Percentiles rank a stretch among this genome's conserved stretches.
Conservation (phyloP, 1,140 invertebrate genomes). For the Oryctes rhinoceros region DNA sequence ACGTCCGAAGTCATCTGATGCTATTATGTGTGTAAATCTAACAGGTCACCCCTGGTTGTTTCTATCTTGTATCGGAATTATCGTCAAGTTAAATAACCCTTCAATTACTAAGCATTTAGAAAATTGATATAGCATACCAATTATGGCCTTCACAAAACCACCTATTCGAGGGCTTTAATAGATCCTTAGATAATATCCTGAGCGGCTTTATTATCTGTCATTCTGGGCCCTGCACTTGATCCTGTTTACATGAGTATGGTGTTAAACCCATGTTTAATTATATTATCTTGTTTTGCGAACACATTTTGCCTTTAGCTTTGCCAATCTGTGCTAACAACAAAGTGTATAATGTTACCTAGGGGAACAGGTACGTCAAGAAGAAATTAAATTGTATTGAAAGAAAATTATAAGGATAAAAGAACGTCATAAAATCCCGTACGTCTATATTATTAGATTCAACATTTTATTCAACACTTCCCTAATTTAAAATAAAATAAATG, state of each 20-base stretch:
- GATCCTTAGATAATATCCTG: not conserved
- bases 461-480: too few relatives aligned
- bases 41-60: not conserved
- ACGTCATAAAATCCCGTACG: too few relatives aligned
- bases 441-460: too few relatives aligned
- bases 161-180: constrained; percentile 11
- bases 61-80: not conserved
- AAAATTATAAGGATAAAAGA: too few relatives aligned
- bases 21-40: not conserved
- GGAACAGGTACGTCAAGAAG: too few relatives aligned
- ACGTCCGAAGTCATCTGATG: too few relatives aligned
- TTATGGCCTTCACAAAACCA: not conserved
- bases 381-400: too few relatives aligned
- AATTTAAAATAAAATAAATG: too few relatives aligned
- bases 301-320: constrained; percentile 2
- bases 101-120: constrained; percentile 30
- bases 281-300: constrained; percentile 10
- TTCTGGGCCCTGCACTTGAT: constrained; percentile 22
- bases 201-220: constrained; percentile 25
- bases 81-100: constrained; percentile 15
- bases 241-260: constrained; percentile 21
- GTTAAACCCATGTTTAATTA: not conserved
- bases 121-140: constrained; percentile 24
- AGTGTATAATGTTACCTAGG: too few relatives aligned
- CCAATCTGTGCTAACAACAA: not conserved